Base-by-base conservation (phyloP, 2,888 invertebrate genomes). In the Oligia fasciuncula region DNA sequence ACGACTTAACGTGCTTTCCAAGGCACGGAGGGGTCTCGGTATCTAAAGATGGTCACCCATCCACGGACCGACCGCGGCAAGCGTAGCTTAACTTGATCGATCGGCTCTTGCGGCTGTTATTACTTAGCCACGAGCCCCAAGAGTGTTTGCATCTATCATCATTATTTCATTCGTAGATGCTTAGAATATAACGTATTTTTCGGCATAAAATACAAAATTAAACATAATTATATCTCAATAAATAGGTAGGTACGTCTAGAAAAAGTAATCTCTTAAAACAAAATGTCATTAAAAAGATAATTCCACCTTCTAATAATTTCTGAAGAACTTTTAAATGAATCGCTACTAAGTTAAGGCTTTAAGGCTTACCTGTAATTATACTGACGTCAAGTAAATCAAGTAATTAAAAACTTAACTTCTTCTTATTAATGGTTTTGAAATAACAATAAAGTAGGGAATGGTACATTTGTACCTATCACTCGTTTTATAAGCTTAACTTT, bases 281-380 rank as follows among this genome's bases (percentile, higher is more conserved):
- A 70, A 66, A 73, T 73, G 17, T 57, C 57, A 73, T 73, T 49
- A 8, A 60, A 71, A 73, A 85, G 57, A 68, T 82, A 65, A 69
- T 75, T 29, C 75, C 17, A 46, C 17, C 40, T 40, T 72, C 19
- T 23, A 78, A 57, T 54, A 54, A 29, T n/a, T 84, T 68, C 29
- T 65, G 23, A 76, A 73, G 49, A 69, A 63, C n/a, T 82, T 76
- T 73, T 23, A 60, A 68, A 63, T 60, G 19, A 67, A 71, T 57
- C 46, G 19, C 43, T 19, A 29, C 63, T 46, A 68, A 83, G 67
- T 62, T 60, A 49, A 65, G 67, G 17, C 67, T 66, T n/a, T 35
- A n/a, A 49, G 29, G 60, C 75, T 72, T 69, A 72, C 63, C 46
- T 63, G 51, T 60, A 70, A 85, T 76, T 81, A 85, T 72, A 81